These are phyloP conservation scores for Trachelus troglodyta DNA, from an alignment of 2,888 invertebrate genomes.

Conservation along the genomic window DNA sequence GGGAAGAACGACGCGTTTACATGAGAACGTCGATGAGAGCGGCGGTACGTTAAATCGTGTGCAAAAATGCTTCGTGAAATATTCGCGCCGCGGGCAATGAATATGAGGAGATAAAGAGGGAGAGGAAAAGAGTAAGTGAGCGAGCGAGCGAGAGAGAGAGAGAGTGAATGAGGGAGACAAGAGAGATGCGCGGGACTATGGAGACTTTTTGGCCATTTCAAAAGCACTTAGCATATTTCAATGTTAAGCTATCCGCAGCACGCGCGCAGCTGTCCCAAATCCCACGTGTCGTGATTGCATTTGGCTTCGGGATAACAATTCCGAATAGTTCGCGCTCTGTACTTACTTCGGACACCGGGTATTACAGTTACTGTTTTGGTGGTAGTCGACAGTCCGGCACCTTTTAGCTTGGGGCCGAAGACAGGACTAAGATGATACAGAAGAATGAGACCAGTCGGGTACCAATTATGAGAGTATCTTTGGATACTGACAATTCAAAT, in stretches of 20 bases:
- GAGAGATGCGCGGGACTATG: not conserved
- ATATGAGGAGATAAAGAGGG: slow-evolving; percentile 5
- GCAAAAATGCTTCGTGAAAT: slow-evolving; percentile 37
- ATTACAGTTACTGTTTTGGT: slow-evolving; percentile 19
- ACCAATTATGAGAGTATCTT: not conserved
- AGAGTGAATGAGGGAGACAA: not conserved
- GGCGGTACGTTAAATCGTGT: slow-evolving; percentile 12
- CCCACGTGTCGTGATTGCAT: slow-evolving; percentile 55
- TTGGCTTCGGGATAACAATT: slow-evolving; percentile 49
- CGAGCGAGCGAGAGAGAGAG: not conserved
- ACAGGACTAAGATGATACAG: not conserved
- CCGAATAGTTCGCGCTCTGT: slow-evolving; percentile 38
- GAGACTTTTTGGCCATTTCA: not conserved
- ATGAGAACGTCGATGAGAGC: not conserved
- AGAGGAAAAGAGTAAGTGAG: not conserved
- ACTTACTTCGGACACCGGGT: slow-evolving; percentile 30
- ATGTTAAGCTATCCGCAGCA: slow-evolving; percentile 51
- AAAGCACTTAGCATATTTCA: slow-evolving; percentile 49
- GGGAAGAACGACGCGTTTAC: not conserved
- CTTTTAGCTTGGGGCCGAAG: slow-evolving; percentile 1
- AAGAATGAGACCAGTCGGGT: not conserved
- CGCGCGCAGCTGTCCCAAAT: slow-evolving; percentile 58
- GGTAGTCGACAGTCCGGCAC: not conserved
- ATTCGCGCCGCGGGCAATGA: slow-evolving; percentile 30
- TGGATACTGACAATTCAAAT: not conserved